Evolutionary conservation across 1,140 invertebrate species (phyloP).

Genomic region (Dermatophagoides farinae): DNA sequence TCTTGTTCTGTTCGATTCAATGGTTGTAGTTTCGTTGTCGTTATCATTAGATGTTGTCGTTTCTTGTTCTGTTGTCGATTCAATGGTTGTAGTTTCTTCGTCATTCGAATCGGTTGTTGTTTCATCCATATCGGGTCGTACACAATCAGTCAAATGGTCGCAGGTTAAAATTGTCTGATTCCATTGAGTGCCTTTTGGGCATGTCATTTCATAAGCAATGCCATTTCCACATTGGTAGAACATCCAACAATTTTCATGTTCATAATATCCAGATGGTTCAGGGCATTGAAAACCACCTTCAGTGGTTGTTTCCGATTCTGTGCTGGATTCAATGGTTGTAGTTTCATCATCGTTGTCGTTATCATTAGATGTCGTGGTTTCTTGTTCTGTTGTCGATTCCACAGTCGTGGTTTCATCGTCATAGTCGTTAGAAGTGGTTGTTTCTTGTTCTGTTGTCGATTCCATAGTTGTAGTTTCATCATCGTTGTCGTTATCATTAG

Average conservation of each 20-base stretch:
- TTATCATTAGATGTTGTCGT: not conserved
- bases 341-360: not conserved
- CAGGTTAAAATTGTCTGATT: conserved; percentile 15
- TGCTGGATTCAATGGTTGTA: not conserved
- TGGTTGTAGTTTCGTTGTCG: not conserved
- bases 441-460: no score
- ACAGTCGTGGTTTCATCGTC: not conserved
- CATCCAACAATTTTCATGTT: conserved; percentile 8
- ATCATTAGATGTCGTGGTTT: not conserved
- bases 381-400: not conserved
- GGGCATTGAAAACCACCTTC: not conserved
- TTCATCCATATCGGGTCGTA: not conserved
- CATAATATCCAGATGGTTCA: not conserved
- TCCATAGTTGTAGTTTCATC: no score
- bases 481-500: no score
- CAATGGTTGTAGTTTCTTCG: not conserved
- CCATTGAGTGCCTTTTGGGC: conserved; percentile 9
- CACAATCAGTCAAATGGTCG: conserved; percentile 13
- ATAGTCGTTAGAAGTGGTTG: not conserved
- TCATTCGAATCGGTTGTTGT: not conserved
- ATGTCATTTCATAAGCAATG: not conserved
- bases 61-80: not conserved
- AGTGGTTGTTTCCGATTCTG: not conserved
- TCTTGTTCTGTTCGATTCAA: not conserved
- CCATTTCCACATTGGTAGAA: conserved; percentile 4